Percentiles rank a stretch among this genome's conserved stretches.
Evolutionary conservation across 1,140 invertebrate species (phyloP).

Genomic region (Whitmania pigra): DNA sequence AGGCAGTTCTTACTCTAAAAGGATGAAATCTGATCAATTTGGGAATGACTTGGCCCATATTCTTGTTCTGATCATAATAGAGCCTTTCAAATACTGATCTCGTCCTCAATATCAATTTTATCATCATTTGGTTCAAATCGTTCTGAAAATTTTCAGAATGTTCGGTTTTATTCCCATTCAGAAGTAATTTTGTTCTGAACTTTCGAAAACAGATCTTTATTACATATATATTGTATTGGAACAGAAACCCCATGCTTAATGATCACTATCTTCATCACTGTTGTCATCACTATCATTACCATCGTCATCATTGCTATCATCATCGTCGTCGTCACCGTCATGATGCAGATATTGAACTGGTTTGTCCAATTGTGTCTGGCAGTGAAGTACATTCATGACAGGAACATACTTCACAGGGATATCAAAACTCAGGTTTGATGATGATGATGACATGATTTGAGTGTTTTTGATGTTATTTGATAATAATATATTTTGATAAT

Average conservation of each 20-base stretch:
- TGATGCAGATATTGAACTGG: conserved; percentile 41
- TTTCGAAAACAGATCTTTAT: too few species aligned
- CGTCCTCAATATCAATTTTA: neutral
- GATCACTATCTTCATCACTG: neutral
- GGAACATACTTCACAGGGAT: conserved; percentile 47
- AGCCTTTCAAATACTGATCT: neutral
- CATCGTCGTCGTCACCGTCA: conserved; percentile 20
- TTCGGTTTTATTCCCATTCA: too few species aligned
- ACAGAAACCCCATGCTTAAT: too few species aligned
- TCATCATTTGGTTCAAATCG: neutral
- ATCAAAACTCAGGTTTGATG: conserved; percentile 31
- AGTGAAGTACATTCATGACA: conserved; percentile 44
- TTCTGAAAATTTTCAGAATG: too few species aligned
- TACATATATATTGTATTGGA: too few species aligned
- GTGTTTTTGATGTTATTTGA: too few species aligned
- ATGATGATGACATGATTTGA: neutral
- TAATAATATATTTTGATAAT: too few species aligned
- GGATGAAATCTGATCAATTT: too few species aligned
- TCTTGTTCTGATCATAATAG: neutral
- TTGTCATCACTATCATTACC: conserved; percentile 2
- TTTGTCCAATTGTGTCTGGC: conserved; percentile 45
- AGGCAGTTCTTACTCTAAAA: too few species aligned
- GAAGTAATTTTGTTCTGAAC: too few species aligned
- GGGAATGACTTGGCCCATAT: neutral
- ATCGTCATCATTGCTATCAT: conserved; percentile 10